Evolutionary conservation across 2,888 invertebrate species (phyloP).

Genomic region (Macaria liturata): DNA sequence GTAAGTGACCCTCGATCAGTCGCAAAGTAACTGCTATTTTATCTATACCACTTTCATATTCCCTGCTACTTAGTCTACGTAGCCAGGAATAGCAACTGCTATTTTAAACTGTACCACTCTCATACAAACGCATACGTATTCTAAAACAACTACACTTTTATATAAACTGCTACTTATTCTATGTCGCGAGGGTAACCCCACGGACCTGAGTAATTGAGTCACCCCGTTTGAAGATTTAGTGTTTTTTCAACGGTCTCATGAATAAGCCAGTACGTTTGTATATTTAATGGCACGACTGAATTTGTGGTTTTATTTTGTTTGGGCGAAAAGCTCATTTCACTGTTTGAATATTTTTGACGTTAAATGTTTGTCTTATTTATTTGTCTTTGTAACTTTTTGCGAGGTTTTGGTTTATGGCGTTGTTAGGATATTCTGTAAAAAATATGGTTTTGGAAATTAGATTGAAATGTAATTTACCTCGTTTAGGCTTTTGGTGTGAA

Average conservation of each 20-base stretch:
- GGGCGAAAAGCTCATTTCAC: background rate
- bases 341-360: background rate
- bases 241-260: conserved; percentile 21
- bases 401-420: too few species aligned
- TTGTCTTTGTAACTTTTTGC: background rate
- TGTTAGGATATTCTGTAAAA: background rate
- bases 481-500: too few species aligned
- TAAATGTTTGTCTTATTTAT: background rate
- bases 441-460: too few species aligned
- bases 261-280: conserved; percentile 20
- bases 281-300: conserved; percentile 20
- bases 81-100: too few species aligned
- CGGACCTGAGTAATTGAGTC: conserved; percentile 22
- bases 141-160: background rate
- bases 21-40: too few species aligned
- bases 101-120: too few species aligned
- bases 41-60: too few species aligned
- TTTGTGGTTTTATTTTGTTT: conserved; percentile 9
- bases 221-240: conserved; percentile 19
- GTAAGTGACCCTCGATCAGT: too few species aligned
- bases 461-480: too few species aligned
- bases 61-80: too few species aligned
- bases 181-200: conserved; percentile 1
- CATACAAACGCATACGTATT: too few species aligned
- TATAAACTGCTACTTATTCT: conserved; percentile 1